Percentiles rank a stretch among this genome's conserved stretches.
These are phyloP conservation scores for Laupala kohalensis DNA, from an alignment of 1,140 invertebrate genomes.

Conservation along the genomic window DNA sequence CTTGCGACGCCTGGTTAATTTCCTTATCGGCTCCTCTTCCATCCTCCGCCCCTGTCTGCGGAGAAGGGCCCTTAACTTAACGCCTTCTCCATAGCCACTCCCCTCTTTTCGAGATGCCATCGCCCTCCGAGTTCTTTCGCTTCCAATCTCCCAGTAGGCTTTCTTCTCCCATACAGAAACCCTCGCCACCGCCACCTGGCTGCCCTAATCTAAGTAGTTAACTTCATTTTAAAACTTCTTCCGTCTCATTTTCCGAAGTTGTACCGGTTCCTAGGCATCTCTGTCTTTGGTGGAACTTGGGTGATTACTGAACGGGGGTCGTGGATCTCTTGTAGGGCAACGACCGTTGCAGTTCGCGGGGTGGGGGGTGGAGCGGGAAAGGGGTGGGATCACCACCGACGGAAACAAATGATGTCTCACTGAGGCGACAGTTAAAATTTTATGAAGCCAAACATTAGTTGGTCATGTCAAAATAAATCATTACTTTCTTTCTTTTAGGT, in stretches of 20 bases:
- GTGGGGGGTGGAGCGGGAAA: too few species aligned
- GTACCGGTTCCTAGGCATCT: not conserved
- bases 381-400: too few species aligned
- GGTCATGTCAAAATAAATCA: too few species aligned
- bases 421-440: too few species aligned
- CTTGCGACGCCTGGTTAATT: not conserved
- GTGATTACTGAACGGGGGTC: not conserved
- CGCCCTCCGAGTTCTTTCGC: not conserved
- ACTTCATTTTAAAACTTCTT: not conserved
- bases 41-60: not conserved
- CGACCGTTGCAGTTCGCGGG: too few species aligned
- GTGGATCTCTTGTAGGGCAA: too few species aligned
- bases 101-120: not conserved
- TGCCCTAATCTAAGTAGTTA: not conserved
- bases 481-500: too few species aligned
- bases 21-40: not conserved
- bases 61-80: too few species aligned
- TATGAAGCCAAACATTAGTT: too few species aligned
- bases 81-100: too few species aligned
- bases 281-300: not conserved
- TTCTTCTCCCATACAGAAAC: too few species aligned
- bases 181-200: not conserved
- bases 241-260: not conserved
- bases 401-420: too few species aligned
- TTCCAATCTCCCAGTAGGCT: not conserved